Conservation (phyloP, 2,113 vertebrate genomes). For the Galeopterus variegatus region DNA sequence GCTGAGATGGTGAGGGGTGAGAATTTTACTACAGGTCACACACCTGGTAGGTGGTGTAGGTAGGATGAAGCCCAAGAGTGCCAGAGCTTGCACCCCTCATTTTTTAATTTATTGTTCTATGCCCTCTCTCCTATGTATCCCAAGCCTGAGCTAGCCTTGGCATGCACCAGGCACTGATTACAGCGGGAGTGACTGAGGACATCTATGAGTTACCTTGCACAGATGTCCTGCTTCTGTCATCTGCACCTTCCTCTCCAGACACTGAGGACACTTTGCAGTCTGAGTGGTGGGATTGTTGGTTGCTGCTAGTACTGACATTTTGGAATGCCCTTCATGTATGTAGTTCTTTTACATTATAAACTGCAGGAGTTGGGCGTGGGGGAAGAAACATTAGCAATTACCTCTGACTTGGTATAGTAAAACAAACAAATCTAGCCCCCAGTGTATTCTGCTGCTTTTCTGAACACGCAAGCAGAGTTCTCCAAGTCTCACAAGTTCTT, state of each 20-base stretch:
- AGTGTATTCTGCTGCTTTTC: slow-evolving; percentile 31
- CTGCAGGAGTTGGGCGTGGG: neutral
- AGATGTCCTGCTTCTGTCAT: accelerated
- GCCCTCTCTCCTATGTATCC: neutral
- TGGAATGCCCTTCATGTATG: neutral
- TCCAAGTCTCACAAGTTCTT: slow-evolving; percentile 55
- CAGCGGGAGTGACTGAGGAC: neutral
- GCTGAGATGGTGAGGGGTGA: neutral
- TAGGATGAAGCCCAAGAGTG: neutral
- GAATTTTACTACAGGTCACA: neutral
- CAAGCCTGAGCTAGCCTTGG: neutral
- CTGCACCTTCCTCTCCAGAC: neutral
- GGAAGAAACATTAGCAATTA: neutral
- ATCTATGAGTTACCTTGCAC: no score
- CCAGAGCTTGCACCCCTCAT: neutral
- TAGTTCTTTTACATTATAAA: neutral
- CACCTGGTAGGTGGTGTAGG: no score
- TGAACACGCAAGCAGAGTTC: neutral
- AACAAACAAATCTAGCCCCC: slow-evolving; percentile 13
- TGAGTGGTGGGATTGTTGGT: neutral
- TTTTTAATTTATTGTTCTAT: neutral
- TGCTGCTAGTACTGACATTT: neutral
- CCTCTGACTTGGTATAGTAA: slow-evolving; percentile 29
- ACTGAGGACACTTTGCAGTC: accelerated
- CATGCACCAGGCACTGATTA: neutral